These are phyloP conservation scores for Caenorhabditis sp. DNA, from an alignment of 2,888 invertebrate species.

Conservation along the genomic window DNA sequence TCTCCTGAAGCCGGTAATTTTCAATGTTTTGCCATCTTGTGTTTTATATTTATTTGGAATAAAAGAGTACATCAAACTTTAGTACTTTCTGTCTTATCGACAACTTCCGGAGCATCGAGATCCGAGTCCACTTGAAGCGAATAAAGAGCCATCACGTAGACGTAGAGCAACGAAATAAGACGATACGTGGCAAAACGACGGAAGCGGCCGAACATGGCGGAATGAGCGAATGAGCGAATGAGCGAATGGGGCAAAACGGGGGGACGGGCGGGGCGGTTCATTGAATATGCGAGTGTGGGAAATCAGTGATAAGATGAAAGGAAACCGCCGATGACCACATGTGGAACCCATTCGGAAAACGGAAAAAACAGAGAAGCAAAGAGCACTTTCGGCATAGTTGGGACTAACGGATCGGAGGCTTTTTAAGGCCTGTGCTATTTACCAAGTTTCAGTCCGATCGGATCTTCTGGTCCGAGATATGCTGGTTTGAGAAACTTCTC, in stretches of 20 bases:
- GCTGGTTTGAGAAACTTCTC: too few relatives aligned
- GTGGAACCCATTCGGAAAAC: too few relatives aligned
- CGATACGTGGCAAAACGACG: slow-evolving; percentile 40
- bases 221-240: too few relatives aligned
- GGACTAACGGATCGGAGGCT: too few relatives aligned
- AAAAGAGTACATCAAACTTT: neutral
- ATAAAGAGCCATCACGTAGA: slow-evolving; percentile 34
- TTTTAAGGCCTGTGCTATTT: too few relatives aligned
- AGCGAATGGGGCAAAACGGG: too few relatives aligned
- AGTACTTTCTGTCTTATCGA: neutral
- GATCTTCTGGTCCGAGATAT: too few relatives aligned
- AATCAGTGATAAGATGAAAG: neutral
- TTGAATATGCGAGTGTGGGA: slow-evolving; percentile 5
- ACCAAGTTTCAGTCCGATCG: too few relatives aligned
- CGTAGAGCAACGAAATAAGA: slow-evolving; percentile 27
- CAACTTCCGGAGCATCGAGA: slow-evolving; percentile 8
- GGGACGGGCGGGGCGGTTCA: too few relatives aligned
- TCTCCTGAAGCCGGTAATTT: slow-evolving; percentile 21
- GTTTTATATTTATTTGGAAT: slow-evolving; percentile 21
- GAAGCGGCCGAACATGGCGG: slow-evolving; percentile 31
- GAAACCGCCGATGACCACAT: too few relatives aligned
- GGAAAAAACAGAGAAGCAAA: too few relatives aligned
- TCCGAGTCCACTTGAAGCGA: slow-evolving; percentile 38
- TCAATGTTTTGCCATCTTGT: slow-evolving; percentile 17
- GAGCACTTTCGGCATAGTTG: too few relatives aligned